phyloP scores from a whole-genome alignment of 2,888 invertebrate genomes.

The Nemurella pictetii region DNA sequence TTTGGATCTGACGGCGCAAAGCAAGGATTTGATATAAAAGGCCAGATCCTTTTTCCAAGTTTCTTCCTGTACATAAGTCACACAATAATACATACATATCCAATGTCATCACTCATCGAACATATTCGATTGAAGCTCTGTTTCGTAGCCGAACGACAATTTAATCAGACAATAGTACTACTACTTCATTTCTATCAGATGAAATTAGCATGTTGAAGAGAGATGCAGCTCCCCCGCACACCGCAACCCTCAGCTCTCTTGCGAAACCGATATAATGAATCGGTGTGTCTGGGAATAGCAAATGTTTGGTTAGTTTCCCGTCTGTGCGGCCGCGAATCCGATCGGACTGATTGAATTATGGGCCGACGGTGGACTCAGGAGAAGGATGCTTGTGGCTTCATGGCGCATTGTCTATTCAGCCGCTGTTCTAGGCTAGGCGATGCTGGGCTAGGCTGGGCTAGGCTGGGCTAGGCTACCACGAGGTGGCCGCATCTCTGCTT shows the following conservation, averaged over 20 bases:
- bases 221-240: too few species aligned
- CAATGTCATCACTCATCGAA: too few species aligned
- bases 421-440: neutral
- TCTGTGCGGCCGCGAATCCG: neutral
- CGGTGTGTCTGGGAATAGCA: neutral
- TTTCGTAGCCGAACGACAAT: too few species aligned
- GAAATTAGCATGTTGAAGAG: neutral
- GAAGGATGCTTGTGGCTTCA: neutral
- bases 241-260: neutral
- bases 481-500: too few species aligned
- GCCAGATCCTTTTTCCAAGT: too few species aligned
- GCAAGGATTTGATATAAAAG: neutral
- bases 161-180: too few species aligned
- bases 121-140: too few species aligned
- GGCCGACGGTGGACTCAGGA: neutral
- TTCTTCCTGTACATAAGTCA: too few species aligned
- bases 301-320: neutral
- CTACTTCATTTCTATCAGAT: neutral
- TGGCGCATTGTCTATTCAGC: neutral
- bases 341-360: neutral
- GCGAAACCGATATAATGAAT: neutral
- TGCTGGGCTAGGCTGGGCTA: neutral
- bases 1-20: neutral
- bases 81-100: too few species aligned
- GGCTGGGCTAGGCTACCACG: neutral